Evolutionary conservation across 1,140 invertebrate genomes (phyloP).

Genomic region (Zophobas morio): DNA sequence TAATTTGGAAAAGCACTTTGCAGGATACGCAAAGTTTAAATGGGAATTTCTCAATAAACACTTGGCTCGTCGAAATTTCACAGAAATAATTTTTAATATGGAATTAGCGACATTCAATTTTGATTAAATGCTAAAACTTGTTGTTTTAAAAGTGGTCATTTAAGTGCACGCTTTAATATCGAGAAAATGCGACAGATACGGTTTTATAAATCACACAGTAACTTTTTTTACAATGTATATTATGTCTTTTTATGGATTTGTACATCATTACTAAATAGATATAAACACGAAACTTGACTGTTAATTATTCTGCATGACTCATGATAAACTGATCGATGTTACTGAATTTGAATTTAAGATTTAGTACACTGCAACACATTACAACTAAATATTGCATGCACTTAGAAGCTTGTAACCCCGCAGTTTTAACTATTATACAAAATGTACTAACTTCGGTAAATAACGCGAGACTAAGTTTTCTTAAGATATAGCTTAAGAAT

Average conservation of each 20-base stretch:
- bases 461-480: neutral
- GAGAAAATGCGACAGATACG: neutral
- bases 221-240: neutral
- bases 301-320: no score
- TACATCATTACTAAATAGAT: neutral
- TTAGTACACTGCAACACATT: neutral
- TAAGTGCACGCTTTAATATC: neutral
- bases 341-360: no score
- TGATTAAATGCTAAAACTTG: no score
- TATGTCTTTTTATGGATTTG: neutral
- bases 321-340: no score
- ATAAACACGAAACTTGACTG: no score
- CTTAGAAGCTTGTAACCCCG: neutral
- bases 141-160: no score
- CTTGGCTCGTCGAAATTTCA: no score
- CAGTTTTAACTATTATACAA: neutral
- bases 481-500: neutral
- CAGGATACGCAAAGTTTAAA: no score
- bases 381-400: neutral
- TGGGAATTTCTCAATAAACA: no score
- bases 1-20: no score
- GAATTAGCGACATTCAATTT: no score
- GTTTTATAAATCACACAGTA: neutral
- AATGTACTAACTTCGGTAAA: neutral
- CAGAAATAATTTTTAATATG: no score